Conservation (phyloP, 1,140 invertebrate species). For the Pseudomyrmex sp. region DNA sequence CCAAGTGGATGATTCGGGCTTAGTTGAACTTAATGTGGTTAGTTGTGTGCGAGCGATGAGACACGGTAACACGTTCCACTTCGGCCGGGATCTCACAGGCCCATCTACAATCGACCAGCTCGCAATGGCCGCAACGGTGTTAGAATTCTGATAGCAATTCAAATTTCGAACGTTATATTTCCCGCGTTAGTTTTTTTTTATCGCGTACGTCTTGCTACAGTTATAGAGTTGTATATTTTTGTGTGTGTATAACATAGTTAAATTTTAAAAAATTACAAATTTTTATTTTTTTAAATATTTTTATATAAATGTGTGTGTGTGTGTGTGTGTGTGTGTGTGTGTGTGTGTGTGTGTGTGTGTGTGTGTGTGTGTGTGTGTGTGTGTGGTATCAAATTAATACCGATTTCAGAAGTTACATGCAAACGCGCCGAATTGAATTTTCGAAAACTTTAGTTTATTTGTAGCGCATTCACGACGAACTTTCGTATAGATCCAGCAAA, state of each 20-base stretch:
- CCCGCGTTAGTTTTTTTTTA: neutral
- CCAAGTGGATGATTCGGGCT: conserved; percentile 48
- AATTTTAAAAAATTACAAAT: too few relatives aligned
- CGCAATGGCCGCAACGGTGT: neutral
- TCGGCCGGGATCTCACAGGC: conserved; percentile 6
- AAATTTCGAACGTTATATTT: conserved; percentile 24
- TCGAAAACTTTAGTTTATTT: conserved; percentile 17
- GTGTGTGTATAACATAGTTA: too few relatives aligned
- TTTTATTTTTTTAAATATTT: too few relatives aligned
- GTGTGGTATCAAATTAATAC: too few relatives aligned
- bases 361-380: too few relatives aligned
- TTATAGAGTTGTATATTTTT: too few relatives aligned
- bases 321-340: neutral
- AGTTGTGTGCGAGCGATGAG: conserved; percentile 35
- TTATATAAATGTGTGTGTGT: neutral
- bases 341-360: too few relatives aligned
- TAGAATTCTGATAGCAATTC: neutral
- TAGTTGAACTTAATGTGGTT: conserved; percentile 35
- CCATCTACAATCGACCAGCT: neutral
- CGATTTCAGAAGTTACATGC: neutral
- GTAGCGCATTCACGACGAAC: conserved; percentile 39
- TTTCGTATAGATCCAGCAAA: conserved; percentile 10
- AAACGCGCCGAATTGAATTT: conserved; percentile 4
- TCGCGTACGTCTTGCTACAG: neutral
- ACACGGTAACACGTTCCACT: conserved; percentile 28